These are phyloP conservation scores for Leptinotarsa lineolata DNA, from an alignment of 1,140 invertebrate species.

Conservation along the genomic window DNA sequence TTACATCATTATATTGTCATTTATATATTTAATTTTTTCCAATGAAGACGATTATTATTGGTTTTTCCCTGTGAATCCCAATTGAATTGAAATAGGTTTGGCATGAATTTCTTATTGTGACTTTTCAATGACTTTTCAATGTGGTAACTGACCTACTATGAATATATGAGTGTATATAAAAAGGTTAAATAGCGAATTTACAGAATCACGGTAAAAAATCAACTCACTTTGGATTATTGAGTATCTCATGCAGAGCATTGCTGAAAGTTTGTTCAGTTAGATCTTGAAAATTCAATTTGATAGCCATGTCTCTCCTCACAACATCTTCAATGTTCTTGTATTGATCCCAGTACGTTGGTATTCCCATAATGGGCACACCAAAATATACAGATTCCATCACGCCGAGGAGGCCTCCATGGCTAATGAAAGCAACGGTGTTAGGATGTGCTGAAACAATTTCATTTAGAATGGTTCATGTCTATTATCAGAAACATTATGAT, in stretches of 20 bases:
- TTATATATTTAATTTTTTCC: no score
- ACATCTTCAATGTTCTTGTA: constrained; percentile 43
- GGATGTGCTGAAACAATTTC: constrained; percentile 35
- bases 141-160: no score
- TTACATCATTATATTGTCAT: no score
- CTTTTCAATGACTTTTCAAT: no score
- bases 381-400: constrained; percentile 57
- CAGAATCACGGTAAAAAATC: not conserved
- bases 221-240: constrained; percentile 40
- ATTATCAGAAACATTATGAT: no score
- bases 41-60: no score
- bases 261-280: constrained; percentile 40
- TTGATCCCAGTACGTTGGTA: constrained; percentile 51
- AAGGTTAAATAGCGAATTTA: no score
- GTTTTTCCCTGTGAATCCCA: no score
- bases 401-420: constrained; percentile 45
- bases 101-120: no score
- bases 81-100: no score
- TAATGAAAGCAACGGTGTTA: constrained; percentile 45
- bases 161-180: no score
- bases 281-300: constrained; percentile 26
- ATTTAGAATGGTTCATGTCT: no score
- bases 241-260: constrained; percentile 31
- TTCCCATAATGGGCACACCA: constrained; percentile 59
- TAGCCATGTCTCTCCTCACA: constrained; percentile 37